A percentile compares a stretch with the other conserved stretches of the same genome.
Evolutionary conservation across 1,140 invertebrate species (phyloP).

Genomic region (Aradophagus sp.): DNA sequence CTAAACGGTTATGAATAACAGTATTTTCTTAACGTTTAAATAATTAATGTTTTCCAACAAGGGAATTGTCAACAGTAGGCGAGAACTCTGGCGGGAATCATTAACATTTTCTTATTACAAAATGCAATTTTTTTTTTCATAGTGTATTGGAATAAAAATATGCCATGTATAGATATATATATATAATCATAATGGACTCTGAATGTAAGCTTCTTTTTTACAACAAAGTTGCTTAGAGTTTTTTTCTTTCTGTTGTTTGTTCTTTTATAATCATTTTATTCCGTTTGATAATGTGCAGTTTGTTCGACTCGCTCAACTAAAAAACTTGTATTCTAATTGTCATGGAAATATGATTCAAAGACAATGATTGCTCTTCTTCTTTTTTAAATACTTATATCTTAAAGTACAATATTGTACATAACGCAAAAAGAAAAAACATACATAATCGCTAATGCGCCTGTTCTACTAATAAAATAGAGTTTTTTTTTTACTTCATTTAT

Average conservation of each 20-base stretch:
- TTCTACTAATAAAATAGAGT: conserved; percentile 22
- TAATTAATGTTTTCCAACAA: too few relatives aligned
- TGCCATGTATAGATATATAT: too few relatives aligned
- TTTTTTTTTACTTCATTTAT: conserved; percentile 7
- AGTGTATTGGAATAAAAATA: too few relatives aligned
- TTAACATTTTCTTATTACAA: too few relatives aligned
- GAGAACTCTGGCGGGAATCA: too few relatives aligned
- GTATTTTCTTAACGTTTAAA: too few relatives aligned
- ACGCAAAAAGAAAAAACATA: conserved; percentile 22
- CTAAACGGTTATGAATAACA: too few relatives aligned
- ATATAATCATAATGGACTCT: conserved; percentile 31
- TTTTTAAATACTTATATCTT: conserved; percentile 9
- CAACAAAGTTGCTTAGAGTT: conserved; percentile 22
- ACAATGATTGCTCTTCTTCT: too few relatives aligned
- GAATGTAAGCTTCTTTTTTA: conserved; percentile 44
- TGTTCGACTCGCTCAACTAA: conserved; percentile 42
- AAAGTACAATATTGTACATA: conserved; percentile 3
- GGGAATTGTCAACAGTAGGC: too few relatives aligned
- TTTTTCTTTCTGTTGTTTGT: conserved; percentile 14
- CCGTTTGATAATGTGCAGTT: conserved; percentile 20
- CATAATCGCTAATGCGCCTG: conserved; percentile 23
- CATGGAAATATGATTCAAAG: conserved; percentile 45
- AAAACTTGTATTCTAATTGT: conserved; percentile 30
- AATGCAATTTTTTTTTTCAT: too few relatives aligned
- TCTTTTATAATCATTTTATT: background rate